phyloP scores from a whole-genome alignment of 2,797 vertebrate species.

The Vireo griseus region DNA sequence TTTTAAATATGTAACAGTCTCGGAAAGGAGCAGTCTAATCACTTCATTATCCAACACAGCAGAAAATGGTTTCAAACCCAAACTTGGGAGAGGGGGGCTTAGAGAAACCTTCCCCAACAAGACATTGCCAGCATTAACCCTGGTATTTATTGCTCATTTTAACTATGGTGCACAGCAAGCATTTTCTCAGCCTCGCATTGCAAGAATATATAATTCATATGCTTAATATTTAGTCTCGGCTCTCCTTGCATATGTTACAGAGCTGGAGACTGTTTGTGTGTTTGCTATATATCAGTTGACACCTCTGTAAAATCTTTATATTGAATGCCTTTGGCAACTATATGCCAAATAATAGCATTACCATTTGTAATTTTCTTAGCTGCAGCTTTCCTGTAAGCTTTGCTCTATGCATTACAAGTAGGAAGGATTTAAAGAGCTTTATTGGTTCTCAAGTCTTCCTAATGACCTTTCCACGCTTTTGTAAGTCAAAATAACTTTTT shows the following conservation, averaged over 20 bases:
- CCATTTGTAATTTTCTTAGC: constrained; percentile 75
- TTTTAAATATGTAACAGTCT: constrained; percentile 67
- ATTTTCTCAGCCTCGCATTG: constrained; percentile 60
- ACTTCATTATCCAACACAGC: constrained; percentile 61
- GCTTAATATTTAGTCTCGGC: constrained; percentile 68
- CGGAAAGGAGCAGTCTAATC: constrained; percentile 49
- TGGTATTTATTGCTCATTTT: constrained; percentile 77
- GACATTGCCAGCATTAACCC: constrained; percentile 58
- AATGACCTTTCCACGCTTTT: constrained; percentile 59
- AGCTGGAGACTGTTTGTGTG: constrained; percentile 73
- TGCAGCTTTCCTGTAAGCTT: constrained; percentile 68
- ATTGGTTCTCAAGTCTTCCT: constrained; percentile 63
- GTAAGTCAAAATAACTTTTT: constrained; percentile 52
- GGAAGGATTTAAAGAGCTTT: constrained; percentile 63
- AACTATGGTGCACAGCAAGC: constrained; percentile 68
- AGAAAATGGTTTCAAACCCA: constrained; percentile 63
- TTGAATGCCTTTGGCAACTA: constrained; percentile 77
- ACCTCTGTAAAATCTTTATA: constrained; percentile 82
- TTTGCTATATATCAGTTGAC: constrained; percentile 81
- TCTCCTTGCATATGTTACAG: constrained; percentile 73
- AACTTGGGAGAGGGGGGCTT: constrained; percentile 43
- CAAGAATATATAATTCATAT: constrained; percentile 74
- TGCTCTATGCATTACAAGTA: constrained; percentile 65
- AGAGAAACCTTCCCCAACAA: constrained; percentile 33
- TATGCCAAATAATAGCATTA: constrained; percentile 75